phyloP scores from a whole-genome alignment of 2,113 vertebrate species.

The Pseudopodoces humilis region DNA sequence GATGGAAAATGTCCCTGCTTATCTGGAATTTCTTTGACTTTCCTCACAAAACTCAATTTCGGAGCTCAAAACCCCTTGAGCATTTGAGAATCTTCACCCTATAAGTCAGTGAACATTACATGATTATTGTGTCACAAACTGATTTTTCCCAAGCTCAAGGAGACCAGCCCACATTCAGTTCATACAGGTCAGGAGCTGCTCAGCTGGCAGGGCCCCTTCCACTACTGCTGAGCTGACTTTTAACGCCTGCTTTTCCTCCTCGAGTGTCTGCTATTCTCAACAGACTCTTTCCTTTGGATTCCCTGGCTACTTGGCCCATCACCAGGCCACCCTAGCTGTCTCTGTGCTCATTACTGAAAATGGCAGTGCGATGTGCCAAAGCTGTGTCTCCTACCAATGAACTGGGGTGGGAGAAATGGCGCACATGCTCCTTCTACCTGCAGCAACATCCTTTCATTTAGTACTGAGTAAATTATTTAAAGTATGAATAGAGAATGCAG shows the following conservation, averaged over 20 bases:
- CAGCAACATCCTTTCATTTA: background rate
- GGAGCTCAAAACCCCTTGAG: background rate
- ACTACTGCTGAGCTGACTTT: background rate
- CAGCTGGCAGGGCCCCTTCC: background rate
- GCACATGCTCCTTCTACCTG: background rate
- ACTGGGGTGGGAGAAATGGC: fast-evolving
- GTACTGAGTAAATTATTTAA: background rate
- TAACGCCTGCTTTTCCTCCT: background rate
- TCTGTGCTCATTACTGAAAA: background rate
- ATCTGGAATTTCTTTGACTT: background rate
- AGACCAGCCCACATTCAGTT: background rate
- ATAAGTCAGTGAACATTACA: background rate
- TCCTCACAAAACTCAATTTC: background rate
- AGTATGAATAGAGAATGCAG: background rate
- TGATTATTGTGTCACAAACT: background rate
- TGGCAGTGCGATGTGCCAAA: background rate
- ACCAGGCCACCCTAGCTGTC: background rate
- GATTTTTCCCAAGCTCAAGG: background rate
- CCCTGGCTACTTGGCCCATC: background rate
- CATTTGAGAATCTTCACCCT: background rate
- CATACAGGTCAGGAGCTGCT: no score
- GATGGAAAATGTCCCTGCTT: background rate
- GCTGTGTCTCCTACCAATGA: background rate
- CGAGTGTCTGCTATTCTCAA: fast-evolving
- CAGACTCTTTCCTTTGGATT: background rate